Evolutionary conservation across 37 sponge, comb jelly and placozoan genomes (phyloP).

Genomic region (Ephydatia muelleri): DNA sequence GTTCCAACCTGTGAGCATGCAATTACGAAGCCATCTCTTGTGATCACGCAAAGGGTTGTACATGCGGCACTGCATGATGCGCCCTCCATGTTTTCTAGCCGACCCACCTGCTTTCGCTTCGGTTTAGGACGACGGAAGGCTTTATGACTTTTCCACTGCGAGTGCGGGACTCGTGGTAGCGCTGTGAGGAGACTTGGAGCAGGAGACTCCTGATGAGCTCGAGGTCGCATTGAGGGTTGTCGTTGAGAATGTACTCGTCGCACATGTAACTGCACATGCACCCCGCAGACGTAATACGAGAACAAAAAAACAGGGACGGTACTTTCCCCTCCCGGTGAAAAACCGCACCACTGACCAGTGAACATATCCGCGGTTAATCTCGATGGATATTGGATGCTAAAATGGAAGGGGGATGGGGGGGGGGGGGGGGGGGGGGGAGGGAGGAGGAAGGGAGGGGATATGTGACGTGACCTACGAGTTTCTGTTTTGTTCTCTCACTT

Average conservation of each 20-base stretch:
- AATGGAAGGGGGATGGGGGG: neutral
- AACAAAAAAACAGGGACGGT: neutral
- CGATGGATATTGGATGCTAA: conserved; percentile 56
- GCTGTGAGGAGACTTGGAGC: conserved; percentile 49
- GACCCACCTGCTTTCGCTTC: conserved; percentile 45
- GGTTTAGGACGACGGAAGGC: conserved; percentile 14
- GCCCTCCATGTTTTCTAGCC: neutral
- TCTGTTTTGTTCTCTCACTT: conserved; percentile 23
- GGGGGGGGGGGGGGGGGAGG: neutral
- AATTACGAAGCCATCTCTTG: neutral
- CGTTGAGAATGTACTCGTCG: conserved; percentile 49
- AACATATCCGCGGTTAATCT: conserved; percentile 42
- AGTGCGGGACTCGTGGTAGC: conserved; percentile 51
- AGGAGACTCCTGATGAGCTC: conserved; percentile 36
- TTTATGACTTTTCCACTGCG: conserved; percentile 55
- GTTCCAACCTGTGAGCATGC: conserved; percentile 22
- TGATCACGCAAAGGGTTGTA: neutral
- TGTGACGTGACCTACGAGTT: neutral
- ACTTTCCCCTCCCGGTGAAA: neutral
- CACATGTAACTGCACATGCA: conserved; percentile 47
- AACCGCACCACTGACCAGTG: conserved; percentile 41
- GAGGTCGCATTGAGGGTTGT: conserved; percentile 42
- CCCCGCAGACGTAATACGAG: neutral
- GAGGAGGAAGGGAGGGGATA: neutral
- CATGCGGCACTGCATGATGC: too few relatives aligned